Conservation (phyloP, 2,113 vertebrate genomes). For the Puma concolor region DNA sequence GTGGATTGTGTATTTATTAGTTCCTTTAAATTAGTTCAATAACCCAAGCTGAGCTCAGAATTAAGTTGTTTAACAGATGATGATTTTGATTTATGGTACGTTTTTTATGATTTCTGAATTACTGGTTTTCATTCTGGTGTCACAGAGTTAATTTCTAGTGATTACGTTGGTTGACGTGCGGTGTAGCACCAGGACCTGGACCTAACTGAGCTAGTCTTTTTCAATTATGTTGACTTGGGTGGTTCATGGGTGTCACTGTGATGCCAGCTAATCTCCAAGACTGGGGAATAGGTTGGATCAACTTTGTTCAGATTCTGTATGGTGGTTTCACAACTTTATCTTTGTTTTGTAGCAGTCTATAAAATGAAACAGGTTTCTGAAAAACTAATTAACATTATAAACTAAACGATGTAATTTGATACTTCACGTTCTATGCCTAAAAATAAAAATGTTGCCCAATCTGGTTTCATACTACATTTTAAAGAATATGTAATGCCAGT, state of each 20-base stretch:
- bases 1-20: neutral
- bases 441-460: neutral
- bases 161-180: neutral
- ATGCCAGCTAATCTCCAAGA: neutral
- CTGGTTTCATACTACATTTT: neutral
- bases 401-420: neutral
- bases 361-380: neutral
- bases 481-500: neutral
- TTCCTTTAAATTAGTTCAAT: constrained; percentile 44
- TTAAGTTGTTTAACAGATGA: neutral
- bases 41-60: constrained; percentile 22
- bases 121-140: neutral
- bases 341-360: neutral
- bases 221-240: neutral
- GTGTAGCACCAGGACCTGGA: neutral
- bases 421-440: neutral
- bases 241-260: neutral
- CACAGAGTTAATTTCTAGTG: neutral
- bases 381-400: neutral
- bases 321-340: neutral
- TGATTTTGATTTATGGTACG: neutral
- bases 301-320: neutral
- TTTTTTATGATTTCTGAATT: constrained; percentile 40
- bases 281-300: neutral
- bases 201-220: neutral